These are phyloP conservation scores for Neotragus moschatus DNA, from an alignment of 2,113 vertebrate species.

Conservation along the genomic window DNA sequence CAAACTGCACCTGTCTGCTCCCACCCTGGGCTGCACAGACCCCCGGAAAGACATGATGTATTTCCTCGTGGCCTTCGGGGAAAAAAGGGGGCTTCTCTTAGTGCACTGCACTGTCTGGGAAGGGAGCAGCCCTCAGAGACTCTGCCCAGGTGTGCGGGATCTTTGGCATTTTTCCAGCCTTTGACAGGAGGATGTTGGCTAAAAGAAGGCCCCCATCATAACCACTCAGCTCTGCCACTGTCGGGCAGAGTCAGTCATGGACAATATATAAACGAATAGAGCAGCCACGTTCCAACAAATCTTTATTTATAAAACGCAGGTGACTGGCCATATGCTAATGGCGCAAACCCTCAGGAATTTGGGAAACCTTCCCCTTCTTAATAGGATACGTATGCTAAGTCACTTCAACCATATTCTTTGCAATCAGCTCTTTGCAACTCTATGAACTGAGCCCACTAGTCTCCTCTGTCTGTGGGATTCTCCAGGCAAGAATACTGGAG, in stretches of 20 bases:
- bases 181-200: not conserved
- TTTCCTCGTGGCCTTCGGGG: not conserved
- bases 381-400: not conserved
- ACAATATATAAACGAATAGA: not conserved
- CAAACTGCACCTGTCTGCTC: too few relatives aligned
- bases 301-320: not conserved
- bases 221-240: not conserved
- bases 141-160: not conserved
- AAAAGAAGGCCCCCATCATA: not conserved
- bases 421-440: not conserved
- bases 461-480: not conserved
- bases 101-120: not conserved
- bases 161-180: not conserved
- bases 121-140: not conserved
- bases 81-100: not conserved
- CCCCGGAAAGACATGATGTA: not conserved
- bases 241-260: not conserved
- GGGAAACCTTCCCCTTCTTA: not conserved
- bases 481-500: not conserved
- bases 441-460: not conserved
- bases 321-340: not conserved
- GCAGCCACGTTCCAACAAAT: not conserved
- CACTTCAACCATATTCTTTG: not conserved
- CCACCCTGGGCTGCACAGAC: not conserved
- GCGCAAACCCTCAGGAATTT: not conserved